A percentile compares a stretch with the other conserved stretches of the same genome.
Evolutionary conservation across 2,888 invertebrate genomes (phyloP).

Genomic region (Xestia ashworthii): DNA sequence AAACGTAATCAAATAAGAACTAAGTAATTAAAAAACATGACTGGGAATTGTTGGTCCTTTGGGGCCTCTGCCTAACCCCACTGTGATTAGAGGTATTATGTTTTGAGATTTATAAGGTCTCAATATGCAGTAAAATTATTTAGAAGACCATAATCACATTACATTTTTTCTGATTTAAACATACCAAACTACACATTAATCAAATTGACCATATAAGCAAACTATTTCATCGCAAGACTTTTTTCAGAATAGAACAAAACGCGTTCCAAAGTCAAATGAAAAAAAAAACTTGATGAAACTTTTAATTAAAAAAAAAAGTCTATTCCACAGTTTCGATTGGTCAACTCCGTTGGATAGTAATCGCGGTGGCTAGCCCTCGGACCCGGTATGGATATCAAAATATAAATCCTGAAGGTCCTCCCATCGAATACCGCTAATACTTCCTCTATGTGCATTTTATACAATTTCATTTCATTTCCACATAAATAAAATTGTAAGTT

Average conservation of each 20-base stretch:
- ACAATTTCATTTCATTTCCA: slow-evolving; percentile 41
- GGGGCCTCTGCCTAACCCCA: neutral
- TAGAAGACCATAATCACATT: neutral
- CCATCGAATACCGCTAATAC: slow-evolving; percentile 56
- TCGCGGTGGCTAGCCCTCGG: slow-evolving; percentile 50
- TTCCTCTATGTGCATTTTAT: slow-evolving; percentile 59
- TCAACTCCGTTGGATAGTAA: slow-evolving; percentile 63
- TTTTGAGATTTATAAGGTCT: neutral
- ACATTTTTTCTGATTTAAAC: neutral
- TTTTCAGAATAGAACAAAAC: neutral
- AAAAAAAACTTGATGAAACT: neutral
- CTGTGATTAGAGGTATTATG: neutral
- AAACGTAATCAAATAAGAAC: neutral
- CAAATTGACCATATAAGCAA: neutral
- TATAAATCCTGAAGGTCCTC: slow-evolving; percentile 59
- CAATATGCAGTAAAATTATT: neutral
- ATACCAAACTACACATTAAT: neutral
- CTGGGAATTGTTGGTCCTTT: neutral
- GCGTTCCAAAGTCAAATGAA: neutral
- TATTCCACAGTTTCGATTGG: slow-evolving; percentile 47
- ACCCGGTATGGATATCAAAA: slow-evolving; percentile 55
- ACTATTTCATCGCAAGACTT: neutral
- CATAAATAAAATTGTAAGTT: slow-evolving; percentile 30
- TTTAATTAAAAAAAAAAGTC: slow-evolving; percentile 1
- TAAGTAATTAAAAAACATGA: neutral